Evolutionary conservation across 2,888 invertebrate species (phyloP), one percentile per base, ranked within the genome.

Genomic region (Leptura quadrifasciata): DNA sequence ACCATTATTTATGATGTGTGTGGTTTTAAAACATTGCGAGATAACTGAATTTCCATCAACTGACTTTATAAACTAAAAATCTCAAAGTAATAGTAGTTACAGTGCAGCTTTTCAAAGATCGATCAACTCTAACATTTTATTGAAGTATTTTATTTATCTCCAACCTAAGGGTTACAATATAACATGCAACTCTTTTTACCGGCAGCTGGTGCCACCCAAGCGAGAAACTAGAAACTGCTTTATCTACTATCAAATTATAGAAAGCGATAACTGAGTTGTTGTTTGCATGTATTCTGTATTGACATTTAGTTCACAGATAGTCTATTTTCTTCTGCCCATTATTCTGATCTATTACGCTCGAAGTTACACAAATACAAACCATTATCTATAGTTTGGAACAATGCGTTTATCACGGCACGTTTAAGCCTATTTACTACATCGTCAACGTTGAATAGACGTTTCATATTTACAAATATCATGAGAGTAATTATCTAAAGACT

Each of bases 61-160:
- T 31, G 6, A 0, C 27, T 31, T 31, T 31, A 8, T 0, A 31
- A 31, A 5, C 27, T 31, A 5, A 31, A 5, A 31, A 31, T 5
- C 27, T 6, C 27, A 31, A 31, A 6, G 27, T 8, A 8, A 31
- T 31, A 31, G 8, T 31, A 6, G 6, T 31, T 31, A 31, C 27
- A 31, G 27, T 31, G 5, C 27, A 2, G 5, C 24, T 31, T 57
- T 55, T 24, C 18, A 18, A 68, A 68, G 68, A 17, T 57, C 68
- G 35, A 31, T 68, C 15, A 31, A 27, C 31, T 18, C 55, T 68
- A 18, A 68, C 9, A 54, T 54, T 57, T 27, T 27, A 68, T 54
- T 24, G 52, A 52, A 24, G 24, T 67, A 54, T 57, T 68, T 68
- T 68, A 55, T 68, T 68, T 68, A 68, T 31, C 31, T 68, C 18